Conservation (phyloP, 1,140 invertebrate genomes). For the Thalassaphorura encarpata region DNA sequence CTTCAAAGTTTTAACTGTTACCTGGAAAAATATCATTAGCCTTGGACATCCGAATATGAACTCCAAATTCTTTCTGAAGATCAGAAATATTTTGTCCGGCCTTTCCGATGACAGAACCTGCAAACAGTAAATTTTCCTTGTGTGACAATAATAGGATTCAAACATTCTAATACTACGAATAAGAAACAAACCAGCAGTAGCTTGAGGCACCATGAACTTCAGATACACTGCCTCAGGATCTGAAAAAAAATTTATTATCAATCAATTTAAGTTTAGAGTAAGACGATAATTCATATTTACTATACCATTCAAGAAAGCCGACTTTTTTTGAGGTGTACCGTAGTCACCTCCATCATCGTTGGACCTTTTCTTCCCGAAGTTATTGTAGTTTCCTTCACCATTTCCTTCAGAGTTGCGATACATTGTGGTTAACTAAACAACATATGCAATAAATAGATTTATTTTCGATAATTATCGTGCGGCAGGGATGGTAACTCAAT, state of each 20-base stretch:
- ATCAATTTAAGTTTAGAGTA: background rate
- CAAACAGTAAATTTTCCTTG: constrained; percentile 17
- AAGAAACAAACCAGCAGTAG: too few relatives aligned
- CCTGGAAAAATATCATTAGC: constrained; percentile 32
- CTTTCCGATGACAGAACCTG: constrained; percentile 33
- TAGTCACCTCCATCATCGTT: constrained; percentile 28
- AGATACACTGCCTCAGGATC: constrained; percentile 32
- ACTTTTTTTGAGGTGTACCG: constrained; percentile 29
- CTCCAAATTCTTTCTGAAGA: constrained; percentile 32
- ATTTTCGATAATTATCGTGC: too few relatives aligned
- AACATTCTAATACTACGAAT: too few relatives aligned
- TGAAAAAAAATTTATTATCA: background rate
- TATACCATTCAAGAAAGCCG: constrained; percentile 28
- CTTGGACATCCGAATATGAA: constrained; percentile 32
- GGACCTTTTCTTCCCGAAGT: constrained; percentile 29
- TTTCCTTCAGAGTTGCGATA: too few relatives aligned
- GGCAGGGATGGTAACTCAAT: too few relatives aligned
- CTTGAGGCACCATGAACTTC: constrained; percentile 32
- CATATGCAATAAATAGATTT: too few relatives aligned
- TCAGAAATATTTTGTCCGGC: constrained; percentile 33
- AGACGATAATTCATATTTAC: background rate
- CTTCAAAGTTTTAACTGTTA: too few relatives aligned
- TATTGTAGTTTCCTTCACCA: too few relatives aligned
- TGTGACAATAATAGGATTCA: too few relatives aligned
- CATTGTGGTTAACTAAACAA: too few relatives aligned